Percentiles rank a stretch among this genome's conserved stretches.
phyloP scores from a whole-genome alignment of 2,797 vertebrate genomes.

The Alca torda region DNA sequence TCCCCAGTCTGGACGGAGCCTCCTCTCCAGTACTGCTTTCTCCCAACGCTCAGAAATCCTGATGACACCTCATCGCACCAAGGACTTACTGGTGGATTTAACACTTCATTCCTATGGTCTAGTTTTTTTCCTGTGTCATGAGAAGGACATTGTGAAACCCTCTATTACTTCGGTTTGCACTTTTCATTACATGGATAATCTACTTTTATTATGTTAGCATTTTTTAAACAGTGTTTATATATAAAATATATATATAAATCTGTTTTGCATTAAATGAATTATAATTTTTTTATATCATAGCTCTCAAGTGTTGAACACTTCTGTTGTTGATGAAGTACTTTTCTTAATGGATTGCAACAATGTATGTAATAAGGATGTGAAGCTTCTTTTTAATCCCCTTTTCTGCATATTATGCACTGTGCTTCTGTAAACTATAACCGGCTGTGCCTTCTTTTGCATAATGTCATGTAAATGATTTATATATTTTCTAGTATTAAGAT shows the following conservation, averaged over 20 bases:
- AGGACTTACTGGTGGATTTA: constrained; percentile 72
- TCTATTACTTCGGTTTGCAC: constrained; percentile 79
- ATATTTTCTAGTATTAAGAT: constrained; percentile 85
- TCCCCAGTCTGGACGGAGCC: constrained; percentile 84
- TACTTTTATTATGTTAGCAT: constrained; percentile 77
- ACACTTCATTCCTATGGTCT: constrained; percentile 70
- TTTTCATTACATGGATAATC: constrained; percentile 80
- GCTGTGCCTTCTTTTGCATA: constrained; percentile 93
- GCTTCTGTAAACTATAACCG: constrained; percentile 86
- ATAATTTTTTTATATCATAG: constrained; percentile 79
- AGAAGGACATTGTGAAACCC: constrained; percentile 78
- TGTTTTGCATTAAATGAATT: constrained; percentile 82
- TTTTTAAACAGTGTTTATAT: constrained; percentile 78
- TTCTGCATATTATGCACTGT: constrained; percentile 84
- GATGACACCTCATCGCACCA: constrained; percentile 74
- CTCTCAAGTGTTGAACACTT: constrained; percentile 81
- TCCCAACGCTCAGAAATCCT: constrained; percentile 88
- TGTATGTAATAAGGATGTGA: constrained; percentile 85
- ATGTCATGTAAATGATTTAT: constrained; percentile 88
- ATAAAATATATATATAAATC: constrained; percentile 77
- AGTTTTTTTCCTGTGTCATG: constrained; percentile 76
- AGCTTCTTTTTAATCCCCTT: constrained; percentile 76
- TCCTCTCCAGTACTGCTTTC: constrained; percentile 88
- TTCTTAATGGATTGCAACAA: constrained; percentile 71
- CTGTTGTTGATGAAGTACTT: constrained; percentile 78